These are phyloP conservation scores for Osmerus mordax DNA, from an alignment of 2,113 vertebrate species.

Conservation along the genomic window DNA sequence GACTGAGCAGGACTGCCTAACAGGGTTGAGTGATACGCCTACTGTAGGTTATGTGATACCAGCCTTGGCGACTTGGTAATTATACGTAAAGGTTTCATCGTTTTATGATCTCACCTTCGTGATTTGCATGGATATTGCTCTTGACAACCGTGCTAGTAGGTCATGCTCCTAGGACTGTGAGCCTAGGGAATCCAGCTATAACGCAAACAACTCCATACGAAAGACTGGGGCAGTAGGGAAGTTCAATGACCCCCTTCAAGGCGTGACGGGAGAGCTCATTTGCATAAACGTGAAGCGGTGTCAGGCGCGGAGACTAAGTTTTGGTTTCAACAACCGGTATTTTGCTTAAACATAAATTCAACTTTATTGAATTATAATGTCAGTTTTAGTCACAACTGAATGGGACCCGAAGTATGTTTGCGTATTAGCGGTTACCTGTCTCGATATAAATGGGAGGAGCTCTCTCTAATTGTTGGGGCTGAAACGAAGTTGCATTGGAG, in stretches of 20 bases:
- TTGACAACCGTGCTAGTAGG: neutral
- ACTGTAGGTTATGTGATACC: too few relatives aligned
- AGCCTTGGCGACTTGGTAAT: too few relatives aligned
- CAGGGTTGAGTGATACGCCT: too few relatives aligned
- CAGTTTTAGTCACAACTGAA: too few relatives aligned
- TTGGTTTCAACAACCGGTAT: neutral
- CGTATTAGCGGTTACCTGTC: neutral
- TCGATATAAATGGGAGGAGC: slow-evolving; percentile 7
- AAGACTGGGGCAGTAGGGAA: slow-evolving; percentile 18
- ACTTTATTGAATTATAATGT: too few relatives aligned
- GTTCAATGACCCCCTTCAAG: slow-evolving; percentile 60
- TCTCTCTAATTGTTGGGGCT: neutral
- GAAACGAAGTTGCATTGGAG: neutral
- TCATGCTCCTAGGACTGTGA: neutral
- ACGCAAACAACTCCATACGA: slow-evolving; percentile 45
- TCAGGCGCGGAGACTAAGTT: neutral
- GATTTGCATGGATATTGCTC: too few relatives aligned
- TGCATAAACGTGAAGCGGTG: slow-evolving; percentile 16
- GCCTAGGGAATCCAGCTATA: slow-evolving; percentile 15
- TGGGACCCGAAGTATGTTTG: too few relatives aligned
- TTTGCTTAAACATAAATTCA: neutral
- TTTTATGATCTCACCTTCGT: too few relatives aligned
- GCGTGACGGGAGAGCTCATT: slow-evolving; percentile 42
- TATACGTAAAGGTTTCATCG: too few relatives aligned
- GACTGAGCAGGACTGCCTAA: neutral